Percentiles rank a stretch among this genome's conserved stretches.
Evolutionary conservation across 2,888 invertebrate genomes (phyloP).

Genomic region (Cetonia aurata): DNA sequence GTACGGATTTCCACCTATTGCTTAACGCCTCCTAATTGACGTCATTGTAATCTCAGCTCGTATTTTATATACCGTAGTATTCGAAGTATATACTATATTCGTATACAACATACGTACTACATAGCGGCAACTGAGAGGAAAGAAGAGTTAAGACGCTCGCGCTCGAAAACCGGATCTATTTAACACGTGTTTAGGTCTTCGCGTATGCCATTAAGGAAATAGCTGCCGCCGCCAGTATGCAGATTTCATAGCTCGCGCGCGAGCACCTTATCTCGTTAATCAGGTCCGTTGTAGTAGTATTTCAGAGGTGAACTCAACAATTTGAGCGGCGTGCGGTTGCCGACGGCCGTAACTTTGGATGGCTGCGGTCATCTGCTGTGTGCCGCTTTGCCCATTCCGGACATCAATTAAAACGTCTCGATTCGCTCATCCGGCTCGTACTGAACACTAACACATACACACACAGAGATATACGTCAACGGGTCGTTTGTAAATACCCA

Average conservation of each 20-base stretch:
- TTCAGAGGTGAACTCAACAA: conserved; percentile 36
- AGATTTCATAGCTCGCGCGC: conserved; percentile 20
- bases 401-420: conserved; percentile 42
- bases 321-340: conserved; percentile 40
- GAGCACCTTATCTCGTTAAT: conserved; percentile 23
- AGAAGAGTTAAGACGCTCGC: conserved; percentile 6
- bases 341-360: conserved; percentile 44
- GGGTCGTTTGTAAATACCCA: too few relatives aligned
- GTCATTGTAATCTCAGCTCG: conserved; percentile 5
- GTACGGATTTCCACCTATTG: background rate
- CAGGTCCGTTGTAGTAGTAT: conserved; percentile 25
- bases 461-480: too few relatives aligned
- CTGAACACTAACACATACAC: conserved; percentile 11
- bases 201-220: conserved; percentile 27
- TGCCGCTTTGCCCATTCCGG: conserved; percentile 26
- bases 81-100: background rate
- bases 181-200: conserved; percentile 2
- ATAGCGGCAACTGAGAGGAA: background rate
- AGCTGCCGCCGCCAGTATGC: conserved; percentile 7
- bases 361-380: conserved; percentile 39
- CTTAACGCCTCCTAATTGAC: conserved; percentile 3
- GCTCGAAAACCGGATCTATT: conserved; percentile 21
- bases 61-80: background rate
- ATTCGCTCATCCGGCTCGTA: conserved; percentile 35
- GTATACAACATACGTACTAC: background rate